phyloP scores from a whole-genome alignment of 2,113 vertebrate genomes.

The Cichladusa arquata region DNA sequence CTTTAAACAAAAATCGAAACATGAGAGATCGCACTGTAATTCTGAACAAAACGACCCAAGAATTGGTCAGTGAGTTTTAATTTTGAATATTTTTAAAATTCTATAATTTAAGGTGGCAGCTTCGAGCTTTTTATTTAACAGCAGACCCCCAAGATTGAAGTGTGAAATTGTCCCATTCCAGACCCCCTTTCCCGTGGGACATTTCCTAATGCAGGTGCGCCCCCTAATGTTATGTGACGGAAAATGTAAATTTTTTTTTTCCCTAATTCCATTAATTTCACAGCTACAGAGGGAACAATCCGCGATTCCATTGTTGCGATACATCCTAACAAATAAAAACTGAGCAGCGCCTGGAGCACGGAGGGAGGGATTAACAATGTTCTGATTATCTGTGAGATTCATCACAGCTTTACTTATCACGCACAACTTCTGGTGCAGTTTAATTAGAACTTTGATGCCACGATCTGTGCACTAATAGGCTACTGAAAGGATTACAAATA shows the following conservation, averaged over 20 bases:
- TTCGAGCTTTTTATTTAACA: neutral
- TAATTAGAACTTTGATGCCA: neutral
- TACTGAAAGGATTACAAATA: neutral
- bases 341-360: neutral
- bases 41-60: neutral
- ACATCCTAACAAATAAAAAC: neutral
- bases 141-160: too few relatives aligned
- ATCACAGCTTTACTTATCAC: neutral
- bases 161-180: neutral
- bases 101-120: neutral
- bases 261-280: neutral
- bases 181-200: rapidly evolving
- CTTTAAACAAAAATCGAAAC: neutral
- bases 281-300: too few relatives aligned
- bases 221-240: neutral
- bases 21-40: rapidly evolving
- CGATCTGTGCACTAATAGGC: neutral
- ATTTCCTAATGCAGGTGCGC: neutral
- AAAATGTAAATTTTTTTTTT: rapidly evolving
- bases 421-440: neutral
- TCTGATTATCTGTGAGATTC: neutral
- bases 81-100: rapidly evolving
- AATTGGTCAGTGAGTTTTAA: neutral
- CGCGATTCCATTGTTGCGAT: neutral
- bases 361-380: neutral